Evolutionary conservation across 2,113 vertebrate genomes (phyloP).

Genomic region (Ctenodactylus gundi): DNA sequence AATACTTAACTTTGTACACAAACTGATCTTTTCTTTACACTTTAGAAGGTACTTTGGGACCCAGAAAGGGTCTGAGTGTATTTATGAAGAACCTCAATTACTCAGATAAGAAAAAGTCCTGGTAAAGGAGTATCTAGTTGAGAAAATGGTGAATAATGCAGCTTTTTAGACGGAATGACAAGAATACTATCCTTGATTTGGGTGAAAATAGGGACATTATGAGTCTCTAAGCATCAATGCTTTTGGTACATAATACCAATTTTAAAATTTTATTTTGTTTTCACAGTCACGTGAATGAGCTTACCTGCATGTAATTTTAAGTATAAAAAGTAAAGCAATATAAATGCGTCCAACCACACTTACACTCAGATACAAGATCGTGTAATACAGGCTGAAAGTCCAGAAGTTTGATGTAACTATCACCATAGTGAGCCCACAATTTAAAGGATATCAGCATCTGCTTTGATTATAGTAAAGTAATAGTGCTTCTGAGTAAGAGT

Average conservation of each 20-base stretch:
- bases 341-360: conserved; percentile 1
- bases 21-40: conserved; percentile 29
- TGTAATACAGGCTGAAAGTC: not conserved
- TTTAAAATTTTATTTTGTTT: conserved; percentile 54
- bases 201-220: not conserved
- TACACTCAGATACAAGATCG: not conserved
- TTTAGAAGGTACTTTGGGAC: conserved; percentile 31
- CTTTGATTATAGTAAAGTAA: not conserved
- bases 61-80: not conserved
- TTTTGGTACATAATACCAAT: conserved; percentile 5
- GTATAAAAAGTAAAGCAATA: conserved; percentile 49
- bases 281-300: conserved; percentile 23
- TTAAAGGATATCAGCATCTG: conserved; percentile 35
- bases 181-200: conserved; percentile 40
- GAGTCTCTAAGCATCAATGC: conserved; percentile 4
- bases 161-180: conserved; percentile 31
- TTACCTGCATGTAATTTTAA: conserved; percentile 44
- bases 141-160: conserved; percentile 5
- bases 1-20: conserved; percentile 16
- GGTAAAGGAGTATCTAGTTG: conserved; percentile 14
- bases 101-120: conserved; percentile 21
- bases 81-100: conserved; percentile 50
- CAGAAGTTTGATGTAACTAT: conserved; percentile 6
- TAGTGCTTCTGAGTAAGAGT: conserved; percentile 34
- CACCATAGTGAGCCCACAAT: conserved; percentile 18